These are phyloP conservation scores for Leuciscus idus DNA, from an alignment of 2,113 vertebrate genomes.

Conservation along the genomic window DNA sequence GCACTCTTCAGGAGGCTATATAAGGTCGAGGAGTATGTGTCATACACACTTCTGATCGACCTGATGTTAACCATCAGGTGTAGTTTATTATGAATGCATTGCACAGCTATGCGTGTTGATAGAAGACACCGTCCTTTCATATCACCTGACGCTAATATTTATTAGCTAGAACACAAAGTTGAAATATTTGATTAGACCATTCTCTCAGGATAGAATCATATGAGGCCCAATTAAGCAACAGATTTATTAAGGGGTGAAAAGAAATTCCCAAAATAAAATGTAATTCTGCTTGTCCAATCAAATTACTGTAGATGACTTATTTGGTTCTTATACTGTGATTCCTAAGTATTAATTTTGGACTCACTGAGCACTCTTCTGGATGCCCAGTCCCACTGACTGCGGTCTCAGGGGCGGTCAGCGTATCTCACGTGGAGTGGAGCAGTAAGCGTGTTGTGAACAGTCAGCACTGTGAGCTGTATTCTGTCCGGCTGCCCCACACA, in stretches of 20 bases:
- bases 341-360: not conserved
- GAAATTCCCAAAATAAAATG: not conserved
- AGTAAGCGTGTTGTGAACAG: not conserved
- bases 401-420: not conserved
- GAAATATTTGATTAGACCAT: not conserved
- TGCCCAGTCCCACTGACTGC: not conserved
- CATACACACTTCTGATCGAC: not conserved
- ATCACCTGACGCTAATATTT: not conserved
- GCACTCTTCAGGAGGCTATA: conserved; percentile 2
- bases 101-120: not conserved
- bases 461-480: conserved; percentile 17
- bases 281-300: not conserved
- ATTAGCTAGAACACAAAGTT: not conserved
- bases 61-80: conserved; percentile 6
- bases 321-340: not conserved
- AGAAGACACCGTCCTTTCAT: conserved; percentile 6
- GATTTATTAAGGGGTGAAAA: not conserved
- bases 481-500: not conserved
- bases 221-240: not conserved
- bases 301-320: not conserved
- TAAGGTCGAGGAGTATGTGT: conserved; percentile 3
- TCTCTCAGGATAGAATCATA: not conserved
- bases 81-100: conserved; percentile 8
- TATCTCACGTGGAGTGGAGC: not conserved
- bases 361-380: not conserved